phyloP scores from a whole-genome alignment of 2,113 vertebrate species.

The Brachirus orientalis region DNA sequence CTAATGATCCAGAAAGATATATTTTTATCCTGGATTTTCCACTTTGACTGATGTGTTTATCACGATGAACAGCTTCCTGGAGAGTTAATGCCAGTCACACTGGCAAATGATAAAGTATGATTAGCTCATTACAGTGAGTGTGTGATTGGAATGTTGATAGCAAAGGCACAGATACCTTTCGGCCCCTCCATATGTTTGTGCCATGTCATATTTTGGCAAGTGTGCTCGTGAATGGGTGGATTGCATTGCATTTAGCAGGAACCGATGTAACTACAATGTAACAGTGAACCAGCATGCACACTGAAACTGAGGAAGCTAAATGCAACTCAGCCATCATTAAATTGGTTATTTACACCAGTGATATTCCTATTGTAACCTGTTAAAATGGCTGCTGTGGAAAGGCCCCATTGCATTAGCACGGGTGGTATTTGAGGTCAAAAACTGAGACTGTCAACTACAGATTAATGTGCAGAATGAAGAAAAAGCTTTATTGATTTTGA shows the following conservation, averaged over 20 bases:
- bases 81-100: conserved; percentile 51
- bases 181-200: conserved; percentile 6
- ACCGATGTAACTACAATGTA: too few relatives aligned
- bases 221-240: too few relatives aligned
- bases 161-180: neutral
- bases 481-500: too few relatives aligned
- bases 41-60: conserved; percentile 43
- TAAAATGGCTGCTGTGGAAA: neutral
- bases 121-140: conserved; percentile 45
- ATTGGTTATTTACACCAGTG: too few relatives aligned
- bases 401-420: conserved; percentile 16
- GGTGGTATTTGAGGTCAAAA: conserved; percentile 44
- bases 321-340: too few relatives aligned
- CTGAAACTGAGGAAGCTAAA: too few relatives aligned
- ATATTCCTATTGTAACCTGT: too few relatives aligned
- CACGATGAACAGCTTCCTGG: conserved; percentile 40
- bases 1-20: conserved; percentile 52
- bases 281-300: too few relatives aligned
- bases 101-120: conserved; percentile 36
- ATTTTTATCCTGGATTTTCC: conserved; percentile 38
- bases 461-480: conserved; percentile 59
- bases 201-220: conserved; percentile 14
- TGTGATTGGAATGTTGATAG: conserved; percentile 1
- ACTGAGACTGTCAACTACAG: too few relatives aligned
- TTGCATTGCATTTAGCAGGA: too few relatives aligned